These are phyloP conservation scores for Dolichopus griseipennis DNA, from an alignment of 2,888 invertebrate species.

Conservation along the genomic window DNA sequence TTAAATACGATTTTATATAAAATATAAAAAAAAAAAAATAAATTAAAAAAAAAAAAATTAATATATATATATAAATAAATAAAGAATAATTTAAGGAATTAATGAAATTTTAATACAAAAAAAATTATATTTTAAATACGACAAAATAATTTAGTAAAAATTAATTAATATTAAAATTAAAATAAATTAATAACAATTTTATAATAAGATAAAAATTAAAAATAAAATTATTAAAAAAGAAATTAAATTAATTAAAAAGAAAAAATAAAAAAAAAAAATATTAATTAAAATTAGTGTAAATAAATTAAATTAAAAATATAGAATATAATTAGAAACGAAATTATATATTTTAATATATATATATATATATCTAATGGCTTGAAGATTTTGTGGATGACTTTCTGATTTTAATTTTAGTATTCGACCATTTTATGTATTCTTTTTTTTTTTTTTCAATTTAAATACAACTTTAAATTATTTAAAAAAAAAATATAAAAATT, in stretches of 20 bases:
- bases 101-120: neutral
- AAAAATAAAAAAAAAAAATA: too few species aligned
- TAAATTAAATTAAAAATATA: neutral
- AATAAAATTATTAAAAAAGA: neutral
- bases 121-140: neutral
- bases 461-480: too few species aligned
- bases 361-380: neutral
- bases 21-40: neutral
- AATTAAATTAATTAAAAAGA: neutral
- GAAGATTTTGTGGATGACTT: neutral
- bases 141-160: neutral
- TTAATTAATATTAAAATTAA: neutral
- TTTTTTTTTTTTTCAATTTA: too few species aligned
- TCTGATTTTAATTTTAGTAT: too few species aligned
- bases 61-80: too few species aligned
- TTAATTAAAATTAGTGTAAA: neutral
- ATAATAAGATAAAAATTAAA: too few species aligned
- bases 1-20: constrained; percentile 4
- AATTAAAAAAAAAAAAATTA: neutral
- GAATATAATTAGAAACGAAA: neutral
- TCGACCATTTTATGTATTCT: too few species aligned
- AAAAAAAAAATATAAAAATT: too few species aligned
- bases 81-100: neutral
- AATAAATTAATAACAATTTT: too few species aligned
- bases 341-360: too few species aligned